Conservation (phyloP, 1,140 invertebrate genomes). For the Aphaenogaster floridana region DNA sequence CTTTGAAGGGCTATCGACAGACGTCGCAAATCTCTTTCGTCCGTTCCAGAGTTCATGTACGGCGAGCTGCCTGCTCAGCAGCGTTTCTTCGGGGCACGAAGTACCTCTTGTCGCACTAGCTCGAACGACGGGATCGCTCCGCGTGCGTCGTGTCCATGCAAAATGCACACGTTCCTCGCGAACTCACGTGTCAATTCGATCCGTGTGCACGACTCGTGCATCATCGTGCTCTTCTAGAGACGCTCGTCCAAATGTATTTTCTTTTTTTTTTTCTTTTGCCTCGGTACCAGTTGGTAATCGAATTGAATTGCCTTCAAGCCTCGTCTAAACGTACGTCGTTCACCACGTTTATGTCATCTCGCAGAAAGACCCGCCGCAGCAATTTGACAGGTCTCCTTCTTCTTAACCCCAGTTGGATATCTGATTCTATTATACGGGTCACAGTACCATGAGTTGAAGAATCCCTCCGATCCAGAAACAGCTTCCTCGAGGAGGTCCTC, state of each 20-base stretch:
- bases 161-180: not conserved
- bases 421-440: no score
- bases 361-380: not conserved
- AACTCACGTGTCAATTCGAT: not conserved
- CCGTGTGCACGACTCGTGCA: not conserved
- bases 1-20: not conserved
- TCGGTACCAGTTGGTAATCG: no score
- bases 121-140: not conserved
- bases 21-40: not conserved
- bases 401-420: no score
- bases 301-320: no score
- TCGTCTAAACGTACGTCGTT: not conserved
- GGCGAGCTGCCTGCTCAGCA: not conserved
- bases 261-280: no score
- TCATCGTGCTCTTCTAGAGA: not conserved
- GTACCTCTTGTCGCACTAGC: not conserved
- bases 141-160: not conserved
- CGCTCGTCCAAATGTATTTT: not conserved
- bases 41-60: not conserved
- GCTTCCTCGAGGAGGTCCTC: no score
- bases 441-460: no score
- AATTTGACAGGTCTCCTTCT: not conserved
- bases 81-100: not conserved
- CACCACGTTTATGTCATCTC: not conserved
- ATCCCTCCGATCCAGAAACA: no score